phyloP scores from a whole-genome alignment of 1,140 invertebrate genomes.

The Drosophila ambigua region DNA sequence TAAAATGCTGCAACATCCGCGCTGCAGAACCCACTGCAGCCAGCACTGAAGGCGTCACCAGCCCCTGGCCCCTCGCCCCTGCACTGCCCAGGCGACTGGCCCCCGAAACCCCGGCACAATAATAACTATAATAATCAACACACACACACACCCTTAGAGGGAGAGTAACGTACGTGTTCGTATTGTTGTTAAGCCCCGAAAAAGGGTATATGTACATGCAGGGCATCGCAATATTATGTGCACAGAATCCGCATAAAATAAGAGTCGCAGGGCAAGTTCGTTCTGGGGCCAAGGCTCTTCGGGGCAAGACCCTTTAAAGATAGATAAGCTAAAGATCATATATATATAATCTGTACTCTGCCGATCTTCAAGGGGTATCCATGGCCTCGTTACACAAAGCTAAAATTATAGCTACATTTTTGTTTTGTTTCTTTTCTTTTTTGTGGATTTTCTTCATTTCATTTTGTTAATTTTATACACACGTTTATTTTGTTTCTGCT shows the following conservation, averaged over 20 bases:
- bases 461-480: conserved; percentile 79
- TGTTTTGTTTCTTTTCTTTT: neutral
- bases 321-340: too few species aligned
- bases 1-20: conserved; percentile 49
- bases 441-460: conserved; percentile 50
- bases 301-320: too few species aligned
- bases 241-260: too few species aligned
- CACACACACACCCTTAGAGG: conserved; percentile 7
- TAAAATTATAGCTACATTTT: conserved; percentile 2
- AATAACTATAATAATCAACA: conserved; percentile 77
- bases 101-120: conserved; percentile 42
- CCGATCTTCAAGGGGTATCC: too few species aligned
- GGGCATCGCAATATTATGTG: too few species aligned
- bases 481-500: conserved; percentile 65
- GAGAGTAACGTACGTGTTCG: neutral
- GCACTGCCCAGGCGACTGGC: conserved; percentile 20
- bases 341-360: too few species aligned
- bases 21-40: neutral
- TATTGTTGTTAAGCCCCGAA: too few species aligned
- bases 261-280: too few species aligned
- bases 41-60: too few species aligned
- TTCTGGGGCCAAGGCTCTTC: too few species aligned
- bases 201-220: too few species aligned
- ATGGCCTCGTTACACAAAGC: too few species aligned
- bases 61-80: neutral